Conservation (phyloP, 1,140 invertebrate species). For the Nebria ingens region DNA sequence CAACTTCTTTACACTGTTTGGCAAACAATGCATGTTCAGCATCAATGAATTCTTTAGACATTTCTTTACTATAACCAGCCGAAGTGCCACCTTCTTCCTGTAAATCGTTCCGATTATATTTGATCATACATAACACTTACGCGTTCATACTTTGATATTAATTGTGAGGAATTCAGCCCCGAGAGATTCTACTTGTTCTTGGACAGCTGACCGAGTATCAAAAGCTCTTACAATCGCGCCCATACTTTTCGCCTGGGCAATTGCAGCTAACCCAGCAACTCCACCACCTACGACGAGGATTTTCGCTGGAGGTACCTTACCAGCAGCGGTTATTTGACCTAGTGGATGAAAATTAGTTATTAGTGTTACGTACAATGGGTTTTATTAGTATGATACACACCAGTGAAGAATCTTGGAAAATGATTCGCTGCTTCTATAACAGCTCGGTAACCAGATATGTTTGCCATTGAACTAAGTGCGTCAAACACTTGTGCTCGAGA, state of each 20-base stretch:
- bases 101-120: conserved; percentile 16
- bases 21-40: conserved; percentile 80
- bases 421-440: conserved; percentile 83
- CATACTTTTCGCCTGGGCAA: conserved; percentile 80
- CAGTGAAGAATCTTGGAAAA: conserved; percentile 82
- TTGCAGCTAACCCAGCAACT: conserved; percentile 76
- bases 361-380: not conserved
- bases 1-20: conserved; percentile 70
- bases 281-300: conserved; percentile 81
- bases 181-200: conserved; percentile 82
- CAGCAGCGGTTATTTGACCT: conserved; percentile 80
- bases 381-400: conserved; percentile 31
- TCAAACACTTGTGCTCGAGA: conserved; percentile 81
- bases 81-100: conserved; percentile 74
- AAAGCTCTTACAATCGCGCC: conserved; percentile 81
- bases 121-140: too few relatives aligned
- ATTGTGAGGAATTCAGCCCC: conserved; percentile 80
- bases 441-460: conserved; percentile 82
- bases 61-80: conserved; percentile 84
- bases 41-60: conserved; percentile 80
- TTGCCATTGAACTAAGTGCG: conserved; percentile 85
- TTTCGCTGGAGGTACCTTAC: conserved; percentile 76
- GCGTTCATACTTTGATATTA: conserved; percentile 60
- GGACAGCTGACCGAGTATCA: conserved; percentile 76
- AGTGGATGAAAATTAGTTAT: conserved; percentile 16